These are phyloP conservation scores for Notocelia uddmanniana DNA, from an alignment of 2,888 invertebrate species.

Conservation along the genomic window DNA sequence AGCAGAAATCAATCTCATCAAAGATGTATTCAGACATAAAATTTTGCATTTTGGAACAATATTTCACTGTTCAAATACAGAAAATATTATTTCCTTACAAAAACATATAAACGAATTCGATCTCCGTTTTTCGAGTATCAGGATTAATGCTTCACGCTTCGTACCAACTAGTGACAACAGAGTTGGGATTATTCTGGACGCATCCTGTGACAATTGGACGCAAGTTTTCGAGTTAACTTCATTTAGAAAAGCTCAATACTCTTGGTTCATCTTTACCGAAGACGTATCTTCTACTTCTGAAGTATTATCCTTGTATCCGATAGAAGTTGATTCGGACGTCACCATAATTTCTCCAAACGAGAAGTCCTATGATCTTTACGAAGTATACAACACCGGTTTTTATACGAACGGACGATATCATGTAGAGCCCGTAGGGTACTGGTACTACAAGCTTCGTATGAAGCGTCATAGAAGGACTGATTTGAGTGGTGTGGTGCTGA, in stretches of 20 bases:
- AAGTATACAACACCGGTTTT: constrained; percentile 85
- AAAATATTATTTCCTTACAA: constrained; percentile 53
- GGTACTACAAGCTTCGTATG: constrained; percentile 67
- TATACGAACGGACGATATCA: constrained; percentile 81
- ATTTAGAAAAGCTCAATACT: constrained; percentile 59
- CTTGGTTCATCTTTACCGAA: constrained; percentile 71
- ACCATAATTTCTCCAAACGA: constrained; percentile 61
- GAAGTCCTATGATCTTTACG: constrained; percentile 66
- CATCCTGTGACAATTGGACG: constrained; percentile 66
- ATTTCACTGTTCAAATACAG: constrained; percentile 60
- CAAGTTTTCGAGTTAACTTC: constrained; percentile 47
- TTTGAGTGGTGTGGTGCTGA: constrained; percentile 84
- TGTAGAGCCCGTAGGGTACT: constrained; percentile 79
- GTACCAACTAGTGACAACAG: constrained; percentile 52
- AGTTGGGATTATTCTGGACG: constrained; percentile 66
- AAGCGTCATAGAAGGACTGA: constrained; percentile 73
- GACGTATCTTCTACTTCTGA: constrained; percentile 56
- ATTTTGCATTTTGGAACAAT: constrained; percentile 62
- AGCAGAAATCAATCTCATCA: constrained; percentile 54
- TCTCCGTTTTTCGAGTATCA: constrained; percentile 53
- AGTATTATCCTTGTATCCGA: constrained; percentile 64
- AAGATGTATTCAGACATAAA: constrained; percentile 68
- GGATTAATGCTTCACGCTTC: constrained; percentile 45
- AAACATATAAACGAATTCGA: constrained; percentile 59
- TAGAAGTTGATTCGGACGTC: constrained; percentile 81